Percentiles rank a stretch among this genome's conserved stretches.
These are phyloP conservation scores for Pseudopipra pipra DNA, from an alignment of 2,113 vertebrate species.

Conservation along the genomic window DNA sequence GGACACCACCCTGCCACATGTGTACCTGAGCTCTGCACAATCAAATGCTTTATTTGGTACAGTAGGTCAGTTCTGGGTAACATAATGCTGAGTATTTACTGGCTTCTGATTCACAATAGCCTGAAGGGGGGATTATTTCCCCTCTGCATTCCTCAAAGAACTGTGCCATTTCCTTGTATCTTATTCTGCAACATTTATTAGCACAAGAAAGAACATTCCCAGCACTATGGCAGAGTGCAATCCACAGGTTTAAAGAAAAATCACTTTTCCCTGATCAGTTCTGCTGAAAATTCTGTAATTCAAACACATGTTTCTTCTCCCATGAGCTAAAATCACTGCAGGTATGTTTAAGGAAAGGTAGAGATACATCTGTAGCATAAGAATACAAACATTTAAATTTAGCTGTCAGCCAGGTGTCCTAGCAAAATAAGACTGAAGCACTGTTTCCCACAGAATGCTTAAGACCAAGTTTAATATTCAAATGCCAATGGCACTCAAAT, in stretches of 20 bases:
- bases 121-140: not conserved
- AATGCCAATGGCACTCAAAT: not conserved
- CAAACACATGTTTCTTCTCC: not conserved
- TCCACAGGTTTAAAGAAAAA: not conserved
- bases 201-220: not conserved
- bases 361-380: not conserved
- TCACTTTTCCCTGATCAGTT: not conserved
- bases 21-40: not conserved
- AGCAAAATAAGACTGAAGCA: not conserved
- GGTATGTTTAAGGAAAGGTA: not conserved
- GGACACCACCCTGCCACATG: fast-evolving
- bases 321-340: not conserved
- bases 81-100: not conserved
- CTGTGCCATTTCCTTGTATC: not conserved
- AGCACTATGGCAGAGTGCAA: not conserved
- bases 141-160: not conserved
- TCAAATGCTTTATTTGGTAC: not conserved
- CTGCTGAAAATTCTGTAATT: not conserved
- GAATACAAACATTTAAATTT: not conserved
- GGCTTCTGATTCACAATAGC: not conserved
- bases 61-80: not conserved
- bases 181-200: not conserved
- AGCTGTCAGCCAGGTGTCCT: not conserved
- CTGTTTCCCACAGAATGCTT: not conserved
- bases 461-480: not conserved